phyloP scores from a whole-genome alignment of 2,113 vertebrate genomes.

The Camelus bactrianus region DNA sequence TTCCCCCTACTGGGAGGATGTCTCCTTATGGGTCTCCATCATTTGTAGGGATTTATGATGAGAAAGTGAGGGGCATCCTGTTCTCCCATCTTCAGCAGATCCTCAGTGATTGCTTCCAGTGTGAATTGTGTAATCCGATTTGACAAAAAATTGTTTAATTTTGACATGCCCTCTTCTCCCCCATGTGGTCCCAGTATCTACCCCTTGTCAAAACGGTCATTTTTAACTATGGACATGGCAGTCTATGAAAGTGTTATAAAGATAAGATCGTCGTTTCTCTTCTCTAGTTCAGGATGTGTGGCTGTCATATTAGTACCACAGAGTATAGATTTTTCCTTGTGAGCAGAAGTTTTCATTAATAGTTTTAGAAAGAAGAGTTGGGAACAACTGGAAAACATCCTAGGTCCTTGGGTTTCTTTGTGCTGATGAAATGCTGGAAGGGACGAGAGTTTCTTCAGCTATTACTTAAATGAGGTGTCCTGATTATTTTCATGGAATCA shows the following conservation, averaged over 20 bases:
- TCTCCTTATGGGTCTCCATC: neutral
- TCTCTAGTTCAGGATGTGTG: neutral
- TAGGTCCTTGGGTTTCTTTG: neutral
- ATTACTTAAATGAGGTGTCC: neutral
- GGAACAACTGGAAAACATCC: neutral
- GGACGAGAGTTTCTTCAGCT: neutral
- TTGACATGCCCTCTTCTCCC: neutral
- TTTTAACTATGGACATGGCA: neutral
- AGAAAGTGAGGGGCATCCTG: neutral
- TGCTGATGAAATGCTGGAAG: neutral
- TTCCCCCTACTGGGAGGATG: neutral
- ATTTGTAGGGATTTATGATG: neutral
- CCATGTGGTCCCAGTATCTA: neutral
- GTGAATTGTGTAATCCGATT: neutral
- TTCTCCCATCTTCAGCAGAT: neutral
- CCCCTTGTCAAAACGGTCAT: neutral
- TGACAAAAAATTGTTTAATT: neutral
- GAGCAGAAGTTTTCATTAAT: constrained; percentile 6
- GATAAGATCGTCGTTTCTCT: neutral
- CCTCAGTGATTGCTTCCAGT: neutral
- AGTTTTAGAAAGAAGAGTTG: constrained; percentile 37
- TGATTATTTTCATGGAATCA: neutral
- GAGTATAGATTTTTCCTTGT: constrained; percentile 6
- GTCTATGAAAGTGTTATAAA: neutral
- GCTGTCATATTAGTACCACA: neutral